Conservation (phyloP, 1,140 invertebrate genomes). For the Microvelia longipes region DNA sequence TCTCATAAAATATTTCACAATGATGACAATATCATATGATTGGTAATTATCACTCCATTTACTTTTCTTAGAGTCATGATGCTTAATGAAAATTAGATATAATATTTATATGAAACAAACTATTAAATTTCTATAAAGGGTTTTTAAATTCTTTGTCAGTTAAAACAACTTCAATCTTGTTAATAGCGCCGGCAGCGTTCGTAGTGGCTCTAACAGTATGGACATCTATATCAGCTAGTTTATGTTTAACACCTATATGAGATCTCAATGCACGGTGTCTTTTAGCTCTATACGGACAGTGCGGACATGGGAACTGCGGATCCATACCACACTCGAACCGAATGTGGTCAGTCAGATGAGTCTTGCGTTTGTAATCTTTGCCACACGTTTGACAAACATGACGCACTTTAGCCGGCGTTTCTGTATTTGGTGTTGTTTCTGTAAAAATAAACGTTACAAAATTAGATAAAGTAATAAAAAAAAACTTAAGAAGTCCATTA, state of each 20-base stretch:
- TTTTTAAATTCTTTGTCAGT: background rate
- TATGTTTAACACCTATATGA: slow-evolving; percentile 6
- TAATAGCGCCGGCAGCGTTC: background rate
- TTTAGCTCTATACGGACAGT: slow-evolving; percentile 38
- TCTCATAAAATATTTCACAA: too few species aligned
- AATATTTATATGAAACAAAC: too few species aligned
- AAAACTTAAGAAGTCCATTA: too few species aligned
- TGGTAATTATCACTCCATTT: too few species aligned
- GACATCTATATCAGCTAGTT: background rate
- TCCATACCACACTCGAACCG: slow-evolving; percentile 41
- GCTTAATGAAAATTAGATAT: too few species aligned
- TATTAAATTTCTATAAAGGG: too few species aligned
- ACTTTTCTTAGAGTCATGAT: too few species aligned
- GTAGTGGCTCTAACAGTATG: background rate
- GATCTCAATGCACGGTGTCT: slow-evolving; percentile 27
- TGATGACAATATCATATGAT: too few species aligned
- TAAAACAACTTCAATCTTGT: background rate
- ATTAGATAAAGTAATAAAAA: too few species aligned
- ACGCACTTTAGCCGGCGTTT: background rate
- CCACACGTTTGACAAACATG: slow-evolving; percentile 34
- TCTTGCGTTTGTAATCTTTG: slow-evolving; percentile 44
- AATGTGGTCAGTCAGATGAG: slow-evolving; percentile 30
- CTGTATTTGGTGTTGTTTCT: too few species aligned
- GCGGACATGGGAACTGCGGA: slow-evolving; percentile 37
- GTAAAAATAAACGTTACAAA: too few species aligned